Base-by-base conservation (phyloP, 2,888 invertebrate species). In the Cosmopolites sordidus region DNA sequence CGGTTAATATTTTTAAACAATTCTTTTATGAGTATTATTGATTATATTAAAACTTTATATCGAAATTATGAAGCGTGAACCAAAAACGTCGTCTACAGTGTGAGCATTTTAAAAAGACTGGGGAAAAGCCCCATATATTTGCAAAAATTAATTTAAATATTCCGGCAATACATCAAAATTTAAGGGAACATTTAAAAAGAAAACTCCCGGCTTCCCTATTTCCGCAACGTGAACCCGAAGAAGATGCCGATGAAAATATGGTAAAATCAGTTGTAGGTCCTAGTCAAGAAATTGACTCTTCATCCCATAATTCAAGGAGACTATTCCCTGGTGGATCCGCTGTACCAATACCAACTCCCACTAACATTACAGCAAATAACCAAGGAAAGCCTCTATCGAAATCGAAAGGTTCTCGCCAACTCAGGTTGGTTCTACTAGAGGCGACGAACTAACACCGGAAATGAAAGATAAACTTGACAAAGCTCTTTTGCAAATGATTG, bases 401-500 rank as follows among this genome's bases (percentile, higher is more conserved):
- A 27, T 27, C 27, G 27, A 27, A 27, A 27, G 27, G 27, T 27
- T 27, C 27, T 27, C 27, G 27, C 27, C 27, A 27, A 27, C 27
- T 27, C 27, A 27, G 9, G 27, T 27, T 27, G 27, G 27, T 27
- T 27, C 27, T 27, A 27, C 27, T 27, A 27, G 27, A 27, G 27
- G 27, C 27, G 27, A 27, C 9, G 27, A 9, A 27, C 27, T 27
- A 27, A 27, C 27, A 27, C 27, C 27, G 27, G 27, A 27, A 27
- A 27, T 27, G 27, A 27, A 27, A 27, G 27, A 27, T 27, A 27
- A 52, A 48, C 58, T 61, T 27, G 45, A 60, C 41, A 38, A 30
- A 33, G 43, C 17, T 37, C 47, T 63, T 39, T 12, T 63, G 14
- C 58, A 60, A 54, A 61, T 62, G 59, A 58, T 62, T 16, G 48